Evolutionary conservation across 2,888 invertebrate species (phyloP).

Genomic region (Scaptomyza reducta): DNA sequence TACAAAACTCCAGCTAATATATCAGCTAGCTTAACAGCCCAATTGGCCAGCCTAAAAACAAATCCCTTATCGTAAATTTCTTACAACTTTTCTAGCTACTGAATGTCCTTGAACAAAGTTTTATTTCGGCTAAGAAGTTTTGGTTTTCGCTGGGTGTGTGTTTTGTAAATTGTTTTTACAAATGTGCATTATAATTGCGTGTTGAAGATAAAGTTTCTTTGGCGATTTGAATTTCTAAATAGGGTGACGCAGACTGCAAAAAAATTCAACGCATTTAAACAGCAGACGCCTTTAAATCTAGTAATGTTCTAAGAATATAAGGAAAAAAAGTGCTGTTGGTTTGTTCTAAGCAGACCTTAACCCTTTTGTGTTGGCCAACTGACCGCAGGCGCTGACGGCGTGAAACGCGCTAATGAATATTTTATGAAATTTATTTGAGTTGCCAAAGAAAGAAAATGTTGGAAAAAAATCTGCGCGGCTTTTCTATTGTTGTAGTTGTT

Average conservation of each 20-base stretch:
- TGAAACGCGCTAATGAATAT: constrained; percentile 77
- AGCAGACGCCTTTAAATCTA: constrained; percentile 29
- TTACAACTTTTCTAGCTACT: constrained; percentile 17
- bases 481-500: constrained; percentile 14
- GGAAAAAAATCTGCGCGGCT: constrained; percentile 38
- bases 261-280: constrained; percentile 32
- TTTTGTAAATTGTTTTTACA: constrained; percentile 55
- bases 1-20: constrained; percentile 10
- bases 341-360: constrained; percentile 56
- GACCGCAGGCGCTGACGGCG: constrained; percentile 70
- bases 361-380: constrained; percentile 68
- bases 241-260: constrained; percentile 18
- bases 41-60: constrained; percentile 18
- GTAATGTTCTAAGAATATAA: background rate
- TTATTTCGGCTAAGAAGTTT: constrained; percentile 36
- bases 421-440: constrained; percentile 80
- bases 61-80: constrained; percentile 21
- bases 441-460: constrained; percentile 55
- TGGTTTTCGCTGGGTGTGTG: constrained; percentile 13
- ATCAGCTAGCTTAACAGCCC: constrained; percentile 9
- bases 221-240: constrained; percentile 71
- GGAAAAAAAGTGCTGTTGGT: constrained; percentile 11
- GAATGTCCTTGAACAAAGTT: constrained; percentile 52
- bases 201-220: constrained; percentile 49
- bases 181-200: constrained; percentile 65